Percentiles rank a stretch among this genome's conserved stretches.
Conservation (phyloP, 2,888 invertebrate species). For the Endotricha flammealis region DNA sequence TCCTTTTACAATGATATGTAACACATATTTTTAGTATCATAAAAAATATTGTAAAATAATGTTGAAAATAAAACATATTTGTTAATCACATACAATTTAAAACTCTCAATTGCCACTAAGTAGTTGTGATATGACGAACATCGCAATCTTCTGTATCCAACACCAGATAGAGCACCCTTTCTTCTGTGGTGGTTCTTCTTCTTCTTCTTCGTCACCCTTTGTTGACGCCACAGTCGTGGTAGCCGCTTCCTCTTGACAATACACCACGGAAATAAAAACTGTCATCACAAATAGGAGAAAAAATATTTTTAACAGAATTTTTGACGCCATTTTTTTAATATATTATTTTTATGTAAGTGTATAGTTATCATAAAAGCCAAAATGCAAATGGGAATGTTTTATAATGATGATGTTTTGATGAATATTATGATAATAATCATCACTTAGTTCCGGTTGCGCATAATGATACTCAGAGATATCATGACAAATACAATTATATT, state of each 20-base stretch:
- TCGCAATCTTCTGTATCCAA: constrained; percentile 73
- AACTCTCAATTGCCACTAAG: constrained; percentile 45
- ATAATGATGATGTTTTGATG: constrained; percentile 7
- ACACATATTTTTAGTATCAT: too few species aligned
- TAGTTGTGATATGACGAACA: constrained; percentile 70
- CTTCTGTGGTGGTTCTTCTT: constrained; percentile 60
- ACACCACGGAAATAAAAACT: constrained; percentile 34
- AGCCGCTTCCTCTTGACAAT: constrained; percentile 53
- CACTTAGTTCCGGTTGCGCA: constrained; percentile 11
- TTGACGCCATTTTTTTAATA: constrained; percentile 26
- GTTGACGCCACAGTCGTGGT: constrained; percentile 25
- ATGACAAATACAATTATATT: too few species aligned
- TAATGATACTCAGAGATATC: neutral
- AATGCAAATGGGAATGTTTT: constrained; percentile 10
- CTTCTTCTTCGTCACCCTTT: constrained; percentile 27
- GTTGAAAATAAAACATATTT: neutral
- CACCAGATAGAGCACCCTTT: constrained; percentile 71
- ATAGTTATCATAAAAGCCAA: constrained; percentile 1
- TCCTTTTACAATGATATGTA: too few species aligned
- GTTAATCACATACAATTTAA: neutral
- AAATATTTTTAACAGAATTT: constrained; percentile 29
- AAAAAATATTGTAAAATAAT: neutral
- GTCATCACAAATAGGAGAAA: constrained; percentile 33
- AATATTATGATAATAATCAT: constrained; percentile 6
- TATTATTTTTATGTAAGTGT: constrained; percentile 1